Evolutionary conservation across 2,113 vertebrate genomes (phyloP).

Genomic region (Pterocles orientalis): DNA sequence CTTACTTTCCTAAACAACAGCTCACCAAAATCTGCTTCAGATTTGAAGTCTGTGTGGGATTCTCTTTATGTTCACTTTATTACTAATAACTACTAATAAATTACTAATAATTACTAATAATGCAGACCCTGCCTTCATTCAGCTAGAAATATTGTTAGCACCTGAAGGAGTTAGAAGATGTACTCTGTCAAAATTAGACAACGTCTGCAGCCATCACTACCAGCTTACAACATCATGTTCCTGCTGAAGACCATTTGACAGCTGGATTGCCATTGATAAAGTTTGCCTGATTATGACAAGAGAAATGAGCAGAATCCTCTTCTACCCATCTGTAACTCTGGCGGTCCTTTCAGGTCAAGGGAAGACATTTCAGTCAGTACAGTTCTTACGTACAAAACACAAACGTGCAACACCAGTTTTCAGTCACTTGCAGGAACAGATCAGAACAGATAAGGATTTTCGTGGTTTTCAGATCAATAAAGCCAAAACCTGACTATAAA

Average conservation of each 20-base stretch:
- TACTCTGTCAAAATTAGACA: background rate
- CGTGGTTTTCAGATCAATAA: constrained; percentile 22
- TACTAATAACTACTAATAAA: background rate
- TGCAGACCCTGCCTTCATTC: background rate
- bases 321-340: background rate
- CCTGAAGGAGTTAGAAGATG: background rate
- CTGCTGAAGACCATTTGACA: background rate
- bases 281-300: background rate
- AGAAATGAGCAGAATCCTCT: background rate
- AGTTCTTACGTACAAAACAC: background rate
- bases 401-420: background rate
- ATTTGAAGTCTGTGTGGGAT: background rate
- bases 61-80: background rate
- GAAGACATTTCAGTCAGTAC: background rate
- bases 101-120: background rate
- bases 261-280: background rate
- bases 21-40: background rate
- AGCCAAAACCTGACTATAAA: background rate
- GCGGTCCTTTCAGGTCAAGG: background rate
- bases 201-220: background rate
- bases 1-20: background rate
- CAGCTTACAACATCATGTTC: background rate
- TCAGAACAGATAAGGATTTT: constrained; percentile 25
- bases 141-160: background rate
- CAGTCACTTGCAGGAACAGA: background rate